Percentiles rank a stretch among this genome's conserved stretches.
Evolutionary conservation across 2,113 vertebrate genomes (phyloP).

Genomic region (Bufo bufo): DNA sequence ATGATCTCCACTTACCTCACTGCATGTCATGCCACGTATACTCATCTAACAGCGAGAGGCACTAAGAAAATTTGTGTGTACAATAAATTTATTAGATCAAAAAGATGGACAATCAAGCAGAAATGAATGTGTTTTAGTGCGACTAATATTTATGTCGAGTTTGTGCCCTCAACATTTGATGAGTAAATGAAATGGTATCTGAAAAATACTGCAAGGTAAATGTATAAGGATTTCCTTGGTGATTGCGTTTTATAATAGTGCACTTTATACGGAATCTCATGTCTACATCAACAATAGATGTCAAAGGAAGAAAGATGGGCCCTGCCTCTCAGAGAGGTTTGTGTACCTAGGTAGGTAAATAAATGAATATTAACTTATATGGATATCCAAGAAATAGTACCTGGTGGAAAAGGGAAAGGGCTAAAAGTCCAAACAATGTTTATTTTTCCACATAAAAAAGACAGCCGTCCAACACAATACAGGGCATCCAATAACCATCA

Average conservation of each 20-base stretch:
- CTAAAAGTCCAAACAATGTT: too few species aligned
- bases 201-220: neutral
- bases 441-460: too few species aligned
- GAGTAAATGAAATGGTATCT: neutral
- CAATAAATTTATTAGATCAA: neutral
- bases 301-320: neutral
- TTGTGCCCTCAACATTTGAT: slow-evolving; percentile 10
- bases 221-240: neutral
- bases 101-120: neutral
- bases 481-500: too few species aligned
- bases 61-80: neutral
- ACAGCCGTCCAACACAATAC: too few species aligned
- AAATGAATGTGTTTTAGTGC: neutral
- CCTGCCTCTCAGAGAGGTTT: neutral
- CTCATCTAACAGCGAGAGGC: slow-evolving; percentile 33
- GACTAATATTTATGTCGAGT: neutral
- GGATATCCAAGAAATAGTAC: too few species aligned
- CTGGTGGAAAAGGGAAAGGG: too few species aligned
- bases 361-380: too few species aligned
- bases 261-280: neutral
- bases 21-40: slow-evolving; percentile 17
- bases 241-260: neutral
- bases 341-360: too few species aligned
- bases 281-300: neutral
- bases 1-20: slow-evolving; percentile 39